These are phyloP conservation scores for Coptodon bakossiorum DNA, from an alignment of 2,113 vertebrate species.

Conservation along the genomic window DNA sequence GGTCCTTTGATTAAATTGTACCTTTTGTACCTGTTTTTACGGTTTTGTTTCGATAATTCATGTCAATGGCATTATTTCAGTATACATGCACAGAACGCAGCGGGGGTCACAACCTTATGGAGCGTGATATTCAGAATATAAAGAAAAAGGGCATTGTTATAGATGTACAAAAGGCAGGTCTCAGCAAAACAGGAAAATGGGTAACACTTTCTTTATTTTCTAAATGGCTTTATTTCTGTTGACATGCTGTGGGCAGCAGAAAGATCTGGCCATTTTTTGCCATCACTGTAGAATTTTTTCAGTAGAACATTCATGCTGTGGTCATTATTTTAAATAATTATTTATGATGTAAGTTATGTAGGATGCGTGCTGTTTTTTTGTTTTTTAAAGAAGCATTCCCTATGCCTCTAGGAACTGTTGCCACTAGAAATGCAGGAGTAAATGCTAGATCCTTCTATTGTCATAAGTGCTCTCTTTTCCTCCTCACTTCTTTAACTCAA, in stretches of 20 bases:
- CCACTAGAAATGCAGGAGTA: slow-evolving; percentile 61
- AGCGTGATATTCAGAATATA: slow-evolving; percentile 47
- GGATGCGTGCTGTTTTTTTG: slow-evolving; percentile 65
- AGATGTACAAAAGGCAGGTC: slow-evolving; percentile 35
- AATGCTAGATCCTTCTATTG: slow-evolving; percentile 42
- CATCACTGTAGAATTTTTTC: slow-evolving; percentile 63
- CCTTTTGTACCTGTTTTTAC: slow-evolving; percentile 78
- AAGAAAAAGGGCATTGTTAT: slow-evolving; percentile 57
- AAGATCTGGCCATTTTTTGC: slow-evolving; percentile 53
- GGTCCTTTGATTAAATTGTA: slow-evolving; percentile 78
- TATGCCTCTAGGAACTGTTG: slow-evolving; percentile 68
- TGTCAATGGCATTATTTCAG: slow-evolving; percentile 79
- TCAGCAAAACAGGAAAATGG: slow-evolving; percentile 35
- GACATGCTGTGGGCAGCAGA: slow-evolving; percentile 50
- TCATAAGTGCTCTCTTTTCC: slow-evolving; percentile 3
- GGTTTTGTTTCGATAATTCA: slow-evolving; percentile 74
- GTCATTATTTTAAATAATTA: slow-evolving; percentile 73
- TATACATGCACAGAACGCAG: slow-evolving; percentile 50
- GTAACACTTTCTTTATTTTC: slow-evolving; percentile 37
- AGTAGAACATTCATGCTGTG: slow-evolving; percentile 60
- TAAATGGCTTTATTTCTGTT: slow-evolving; percentile 48
- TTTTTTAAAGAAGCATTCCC: slow-evolving; percentile 73
- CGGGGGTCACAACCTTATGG: slow-evolving; percentile 36
- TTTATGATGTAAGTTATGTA: slow-evolving; percentile 79
- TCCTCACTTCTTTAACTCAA: not conserved